Conservation (phyloP, 2,888 invertebrate genomes). For the Epistrophella euchroma region DNA sequence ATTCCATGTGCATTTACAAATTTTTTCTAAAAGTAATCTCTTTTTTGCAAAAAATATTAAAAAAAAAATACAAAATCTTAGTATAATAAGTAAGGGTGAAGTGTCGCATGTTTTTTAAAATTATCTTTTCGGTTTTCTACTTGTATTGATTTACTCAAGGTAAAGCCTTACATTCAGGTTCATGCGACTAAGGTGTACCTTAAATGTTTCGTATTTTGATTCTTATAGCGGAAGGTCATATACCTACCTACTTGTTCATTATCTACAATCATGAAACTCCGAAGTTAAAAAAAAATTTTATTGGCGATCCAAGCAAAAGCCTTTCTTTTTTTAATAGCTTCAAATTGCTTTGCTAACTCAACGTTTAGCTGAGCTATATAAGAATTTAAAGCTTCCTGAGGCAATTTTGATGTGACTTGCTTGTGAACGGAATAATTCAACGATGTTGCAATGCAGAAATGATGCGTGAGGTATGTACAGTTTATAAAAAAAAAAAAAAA, state of each 20-base stretch:
- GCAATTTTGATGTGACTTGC: conserved; percentile 9
- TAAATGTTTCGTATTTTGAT: not conserved
- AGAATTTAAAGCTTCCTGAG: conserved; percentile 3
- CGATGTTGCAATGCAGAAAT: conserved; percentile 8
- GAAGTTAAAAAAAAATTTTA: not conserved
- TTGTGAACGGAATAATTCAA: not conserved
- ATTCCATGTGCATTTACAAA: too few relatives aligned
- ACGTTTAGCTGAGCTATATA: not conserved
- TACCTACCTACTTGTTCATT: not conserved
- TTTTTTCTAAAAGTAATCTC: too few relatives aligned
- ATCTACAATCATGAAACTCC: not conserved
- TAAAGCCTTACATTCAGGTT: too few relatives aligned
- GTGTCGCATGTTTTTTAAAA: too few relatives aligned
- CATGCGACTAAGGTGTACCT: not conserved
- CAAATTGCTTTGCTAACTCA: conserved; percentile 11
- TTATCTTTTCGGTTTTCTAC: too few relatives aligned
- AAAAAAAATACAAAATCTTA: too few relatives aligned
- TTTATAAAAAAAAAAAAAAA: not conserved
- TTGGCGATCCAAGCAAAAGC: not conserved
- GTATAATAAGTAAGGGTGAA: too few relatives aligned
- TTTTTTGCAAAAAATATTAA: too few relatives aligned
- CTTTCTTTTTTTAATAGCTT: conserved; percentile 15
- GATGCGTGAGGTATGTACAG: conserved; percentile 3
- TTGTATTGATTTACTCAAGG: too few relatives aligned
- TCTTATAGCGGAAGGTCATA: not conserved